phyloP scores from a whole-genome alignment of 2,113 vertebrate genomes.

The Meleagris gallopavo region DNA sequence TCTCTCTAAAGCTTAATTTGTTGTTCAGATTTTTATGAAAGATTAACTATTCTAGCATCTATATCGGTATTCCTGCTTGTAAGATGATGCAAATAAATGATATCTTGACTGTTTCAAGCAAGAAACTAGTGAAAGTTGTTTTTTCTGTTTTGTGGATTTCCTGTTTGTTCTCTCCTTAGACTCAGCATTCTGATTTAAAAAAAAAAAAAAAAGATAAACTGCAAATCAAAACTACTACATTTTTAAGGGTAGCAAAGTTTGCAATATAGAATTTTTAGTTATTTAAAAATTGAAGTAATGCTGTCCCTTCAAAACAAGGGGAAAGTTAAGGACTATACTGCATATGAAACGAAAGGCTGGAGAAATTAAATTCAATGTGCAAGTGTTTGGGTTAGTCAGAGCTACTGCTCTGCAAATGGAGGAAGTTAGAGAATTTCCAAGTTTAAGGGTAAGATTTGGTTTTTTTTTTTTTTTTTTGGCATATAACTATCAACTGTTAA shows the following conservation, averaged over 20 bases:
- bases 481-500: background rate
- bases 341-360: background rate
- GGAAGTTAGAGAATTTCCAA: background rate
- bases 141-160: background rate
- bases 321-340: accelerated
- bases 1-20: background rate
- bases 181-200: background rate
- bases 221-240: background rate
- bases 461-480: too few relatives aligned
- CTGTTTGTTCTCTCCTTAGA: background rate
- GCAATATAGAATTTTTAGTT: background rate
- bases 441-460: background rate
- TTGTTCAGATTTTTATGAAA: background rate
- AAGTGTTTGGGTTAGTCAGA: background rate
- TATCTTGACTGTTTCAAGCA: background rate
- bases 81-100: background rate
- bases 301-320: background rate
- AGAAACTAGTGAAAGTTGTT: background rate
- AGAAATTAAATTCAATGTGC: background rate
- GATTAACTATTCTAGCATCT: background rate
- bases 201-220: background rate
- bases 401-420: background rate
- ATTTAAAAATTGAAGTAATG: background rate
- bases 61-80: background rate
- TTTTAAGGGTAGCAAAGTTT: background rate